These are phyloP conservation scores for Cyphomyrus discorhynchus DNA, from an alignment of 2,113 vertebrate genomes.

Conservation along the genomic window DNA sequence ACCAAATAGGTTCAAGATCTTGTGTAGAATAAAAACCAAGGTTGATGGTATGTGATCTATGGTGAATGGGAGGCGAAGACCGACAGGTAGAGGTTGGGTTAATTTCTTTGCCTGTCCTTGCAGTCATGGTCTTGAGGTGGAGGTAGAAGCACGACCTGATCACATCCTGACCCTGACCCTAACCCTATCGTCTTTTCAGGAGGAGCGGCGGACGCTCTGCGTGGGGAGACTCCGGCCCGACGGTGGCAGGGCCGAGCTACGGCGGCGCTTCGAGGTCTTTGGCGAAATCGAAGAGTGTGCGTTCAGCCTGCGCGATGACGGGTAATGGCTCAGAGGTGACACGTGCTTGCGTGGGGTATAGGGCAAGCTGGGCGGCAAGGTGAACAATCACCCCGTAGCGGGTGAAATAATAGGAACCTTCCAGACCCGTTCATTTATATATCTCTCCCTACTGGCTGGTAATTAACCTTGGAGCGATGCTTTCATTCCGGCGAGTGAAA, in stretches of 20 bases:
- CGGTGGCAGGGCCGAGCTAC: constrained; percentile 86
- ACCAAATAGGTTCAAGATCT: background rate
- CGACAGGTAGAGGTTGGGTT: background rate
- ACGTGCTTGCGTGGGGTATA: background rate
- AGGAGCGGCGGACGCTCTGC: constrained; percentile 92
- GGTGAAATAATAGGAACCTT: constrained; percentile 16
- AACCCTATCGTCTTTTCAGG: constrained; percentile 57
- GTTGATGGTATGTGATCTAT: background rate
- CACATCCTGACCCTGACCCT: background rate
- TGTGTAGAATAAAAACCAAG: background rate
- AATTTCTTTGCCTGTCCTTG: constrained; percentile 17
- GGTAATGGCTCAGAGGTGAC: constrained; percentile 59
- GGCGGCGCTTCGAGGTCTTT: constrained; percentile 96
- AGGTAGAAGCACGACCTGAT: background rate
- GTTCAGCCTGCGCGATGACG: constrained; percentile 89
- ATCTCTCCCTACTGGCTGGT: constrained; percentile 17
- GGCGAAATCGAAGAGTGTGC: constrained; percentile 98
- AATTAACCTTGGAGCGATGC: constrained; percentile 20
- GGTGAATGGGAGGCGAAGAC: background rate
- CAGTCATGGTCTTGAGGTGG: background rate
- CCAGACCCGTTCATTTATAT: constrained; percentile 14
- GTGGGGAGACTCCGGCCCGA: constrained; percentile 86
- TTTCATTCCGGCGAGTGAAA: constrained; percentile 13
- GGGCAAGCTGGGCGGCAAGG: constrained; percentile 15
- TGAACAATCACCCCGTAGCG: constrained; percentile 11